Conservation (phyloP, 2,797 vertebrate species). For the Sebastes baramenuke region DNA sequence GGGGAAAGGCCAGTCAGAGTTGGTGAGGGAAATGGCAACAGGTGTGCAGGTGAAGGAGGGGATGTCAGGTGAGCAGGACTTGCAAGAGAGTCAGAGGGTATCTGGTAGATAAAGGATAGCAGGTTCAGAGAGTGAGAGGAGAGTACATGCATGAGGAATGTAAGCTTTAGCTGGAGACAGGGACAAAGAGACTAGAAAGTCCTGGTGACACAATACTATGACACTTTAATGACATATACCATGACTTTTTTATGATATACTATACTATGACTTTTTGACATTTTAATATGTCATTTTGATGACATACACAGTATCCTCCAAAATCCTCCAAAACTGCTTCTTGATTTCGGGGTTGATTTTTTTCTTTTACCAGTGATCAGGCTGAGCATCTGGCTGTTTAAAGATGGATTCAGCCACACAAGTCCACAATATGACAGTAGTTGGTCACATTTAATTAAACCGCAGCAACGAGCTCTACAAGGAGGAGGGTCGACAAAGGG, state of each 20-base stretch:
- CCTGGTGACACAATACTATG: no score
- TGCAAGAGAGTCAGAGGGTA: no score
- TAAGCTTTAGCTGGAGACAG: neutral
- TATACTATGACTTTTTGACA: neutral
- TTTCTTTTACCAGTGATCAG: neutral
- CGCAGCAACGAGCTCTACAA: neutral
- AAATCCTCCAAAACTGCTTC: neutral
- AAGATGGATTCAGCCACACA: slow-evolving; percentile 3
- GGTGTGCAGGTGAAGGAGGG: no score
- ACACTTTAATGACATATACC: no score
- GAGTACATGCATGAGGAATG: neutral
- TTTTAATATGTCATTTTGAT: neutral
- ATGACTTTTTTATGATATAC: neutral
- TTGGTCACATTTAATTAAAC: slow-evolving; percentile 23
- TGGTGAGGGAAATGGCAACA: no score
- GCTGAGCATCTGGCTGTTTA: slow-evolving; percentile 11
- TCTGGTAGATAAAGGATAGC: no score
- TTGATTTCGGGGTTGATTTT: neutral
- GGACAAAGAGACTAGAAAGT: no score
- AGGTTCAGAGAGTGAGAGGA: neutral
- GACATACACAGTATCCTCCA: neutral
- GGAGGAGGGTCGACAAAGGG: neutral
- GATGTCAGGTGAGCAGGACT: no score
- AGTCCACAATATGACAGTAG: neutral
- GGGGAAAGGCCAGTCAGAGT: no score